Conservation (phyloP, 2,113 vertebrate genomes). For the Entomyzon cyanotis region DNA sequence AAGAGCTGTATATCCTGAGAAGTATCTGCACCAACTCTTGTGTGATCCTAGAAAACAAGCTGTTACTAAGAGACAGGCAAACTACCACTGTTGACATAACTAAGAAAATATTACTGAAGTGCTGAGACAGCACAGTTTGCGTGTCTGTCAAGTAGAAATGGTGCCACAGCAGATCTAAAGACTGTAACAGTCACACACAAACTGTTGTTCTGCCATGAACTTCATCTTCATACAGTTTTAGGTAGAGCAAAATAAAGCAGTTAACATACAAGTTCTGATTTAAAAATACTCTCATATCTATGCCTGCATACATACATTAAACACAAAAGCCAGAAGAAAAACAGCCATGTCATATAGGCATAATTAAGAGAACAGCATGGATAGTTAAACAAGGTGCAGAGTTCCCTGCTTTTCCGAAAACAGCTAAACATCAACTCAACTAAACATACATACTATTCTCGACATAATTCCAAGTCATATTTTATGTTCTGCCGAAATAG, state of each 20-base stretch:
- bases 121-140: not conserved
- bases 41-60: slow-evolving; percentile 82
- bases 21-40: slow-evolving; percentile 91
- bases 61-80: not conserved
- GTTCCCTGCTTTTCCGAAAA: not conserved
- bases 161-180: not conserved
- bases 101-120: not conserved
- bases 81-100: not conserved
- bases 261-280: not conserved
- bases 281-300: not conserved
- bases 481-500: not conserved
- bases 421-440: not conserved
- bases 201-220: not conserved
- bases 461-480: not conserved
- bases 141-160: not conserved
- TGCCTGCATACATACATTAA: not conserved
- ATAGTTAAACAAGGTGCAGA: not conserved
- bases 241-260: not conserved
- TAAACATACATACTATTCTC: not conserved
- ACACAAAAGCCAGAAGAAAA: not conserved
- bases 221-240: not conserved
- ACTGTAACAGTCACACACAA: not conserved
- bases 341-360: not conserved
- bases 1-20: slow-evolving; percentile 99
- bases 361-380: not conserved